Base-by-base conservation (phyloP, 2,888 invertebrate genomes). In the Drosophila mimetica region DNA sequence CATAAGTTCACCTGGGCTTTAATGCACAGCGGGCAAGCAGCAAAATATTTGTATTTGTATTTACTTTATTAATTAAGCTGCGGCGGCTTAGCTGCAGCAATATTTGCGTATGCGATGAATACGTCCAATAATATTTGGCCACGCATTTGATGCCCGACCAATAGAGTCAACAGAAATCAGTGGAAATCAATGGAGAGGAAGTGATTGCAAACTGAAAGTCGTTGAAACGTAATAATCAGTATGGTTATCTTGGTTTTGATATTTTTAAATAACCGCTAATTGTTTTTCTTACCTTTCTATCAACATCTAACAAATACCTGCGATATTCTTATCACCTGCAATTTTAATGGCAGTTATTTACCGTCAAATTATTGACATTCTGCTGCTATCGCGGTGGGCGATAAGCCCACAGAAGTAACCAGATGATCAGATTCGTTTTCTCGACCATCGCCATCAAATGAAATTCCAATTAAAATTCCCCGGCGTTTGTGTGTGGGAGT, bases 11-110 rank as follows among this genome's bases (percentile, higher is more conserved):
- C 39, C 20, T 37, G 51, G 64, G 52, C 50, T 57, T 79, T 11
- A 71, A 85, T 79, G 82, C 82, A 61, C 67, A 41, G 61, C 60
- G 63, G 63, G 79, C 87, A 81, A 74, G 73, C 67, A 75, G 59
- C 61, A 71, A 77, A 86, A 89, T 86, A 86, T 86, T 86, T 86
- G 85, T 86, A 84, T 86, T 86, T 86, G 79, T 86, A 84, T 86
- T 86, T 86, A 77, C 51, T 74, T 86, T 88, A 88, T 84, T 89
- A 86, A 86, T 89, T 86, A 84, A 85, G 76, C 75, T 57, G 55
- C 60, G 30, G 28, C 30, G 41, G 55, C 39, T 20, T 16, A 7
- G 48, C 50, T 47, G 63, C 75, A 59, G 60, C 42, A 77, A 77
- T 80, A 83, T 86, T 80, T 86, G 72, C 57, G 34, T 47, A 39